Evolutionary conservation across 2,797 vertebrate genomes (phyloP), one percentile per base, ranked within the genome.

Genomic region (Danio albolineatus): DNA sequence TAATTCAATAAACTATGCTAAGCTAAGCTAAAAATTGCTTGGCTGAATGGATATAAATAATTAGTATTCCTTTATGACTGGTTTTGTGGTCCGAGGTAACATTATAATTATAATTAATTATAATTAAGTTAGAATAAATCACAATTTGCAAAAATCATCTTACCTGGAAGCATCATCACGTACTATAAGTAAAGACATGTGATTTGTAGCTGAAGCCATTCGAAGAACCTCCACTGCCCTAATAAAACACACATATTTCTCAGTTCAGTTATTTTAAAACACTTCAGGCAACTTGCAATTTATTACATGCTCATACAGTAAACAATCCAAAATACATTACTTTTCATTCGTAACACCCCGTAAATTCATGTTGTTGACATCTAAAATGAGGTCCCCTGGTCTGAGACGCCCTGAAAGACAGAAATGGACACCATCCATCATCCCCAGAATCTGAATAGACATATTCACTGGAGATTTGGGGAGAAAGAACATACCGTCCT

Each of bases 151-250:
- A 75, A 38, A 60, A 38, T 46, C 6, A 46, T 48, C 21, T 75
- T 59, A 96, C 95, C 94, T 95, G 86, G 95, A 94, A 73, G 94
- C 92, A 12, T 96, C 93, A 49, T 96, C 95, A 80, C 95, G 93
- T 77, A 92, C 90, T 10, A 97, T 86, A 2, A 96, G 88, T 82
- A 96, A 89, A 59, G 94, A 95, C 92, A 96, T 92, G 88, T 95
- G 95, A 82, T 94, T 96, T 16, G 94, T 94, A 14, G 94, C 91
- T 0, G 96, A 96, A 0, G 95, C 95, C 10, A 85, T 94, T 82
- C 94, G 90, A 74, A 96, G 76, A 86, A 96, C 94, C 77, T 96
- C 95, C 84, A 96, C 95, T 16, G 95, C 95, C 89, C 96, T 97
- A 75, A 69, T 67, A 86, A 82, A 74, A 83, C 2, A 66, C 17